A percentile compares a stretch with the other conserved stretches of the same genome.
phyloP scores from a whole-genome alignment of 1,140 invertebrate species.

The Drosophila sp. region DNA sequence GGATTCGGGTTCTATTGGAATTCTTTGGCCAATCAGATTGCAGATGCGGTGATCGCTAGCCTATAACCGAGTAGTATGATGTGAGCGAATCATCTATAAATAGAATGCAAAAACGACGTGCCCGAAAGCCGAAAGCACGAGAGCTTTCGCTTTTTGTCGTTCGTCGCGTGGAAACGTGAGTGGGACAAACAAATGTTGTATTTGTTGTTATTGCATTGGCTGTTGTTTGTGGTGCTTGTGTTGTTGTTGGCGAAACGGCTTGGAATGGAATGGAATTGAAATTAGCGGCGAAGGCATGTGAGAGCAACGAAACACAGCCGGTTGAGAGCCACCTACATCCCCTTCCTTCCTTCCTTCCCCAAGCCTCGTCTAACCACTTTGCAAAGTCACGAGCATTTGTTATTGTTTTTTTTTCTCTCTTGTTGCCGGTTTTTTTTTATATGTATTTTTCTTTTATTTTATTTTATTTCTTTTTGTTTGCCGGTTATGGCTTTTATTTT shows the following conservation, averaged over 20 bases:
- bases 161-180: constrained; percentile 64
- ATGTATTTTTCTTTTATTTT: constrained; percentile 14
- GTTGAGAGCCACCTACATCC: constrained; percentile 29
- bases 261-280: constrained; percentile 45
- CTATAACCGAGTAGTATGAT: constrained; percentile 61
- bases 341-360: not conserved
- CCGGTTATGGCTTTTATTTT: constrained; percentile 35
- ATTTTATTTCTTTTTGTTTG: constrained; percentile 41
- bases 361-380: not conserved
- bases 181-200: constrained; percentile 61
- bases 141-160: constrained; percentile 52
- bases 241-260: constrained; percentile 3
- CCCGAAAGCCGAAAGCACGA: constrained; percentile 35
- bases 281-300: constrained; percentile 16
- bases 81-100: constrained; percentile 71
- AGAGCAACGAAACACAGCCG: constrained; percentile 54
- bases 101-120: constrained; percentile 62
- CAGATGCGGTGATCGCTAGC: constrained; percentile 67
- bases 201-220: not conserved
- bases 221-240: not conserved
- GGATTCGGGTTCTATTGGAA: constrained; percentile 34
- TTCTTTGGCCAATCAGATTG: constrained; percentile 51
- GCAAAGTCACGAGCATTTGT: constrained; percentile 15
- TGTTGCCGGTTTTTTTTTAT: constrained; percentile 32
- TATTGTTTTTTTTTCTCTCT: constrained; percentile 23